These are phyloP conservation scores for Prosapia bicincta DNA, from an alignment of 2,888 invertebrate genomes.

Conservation along the genomic window DNA sequence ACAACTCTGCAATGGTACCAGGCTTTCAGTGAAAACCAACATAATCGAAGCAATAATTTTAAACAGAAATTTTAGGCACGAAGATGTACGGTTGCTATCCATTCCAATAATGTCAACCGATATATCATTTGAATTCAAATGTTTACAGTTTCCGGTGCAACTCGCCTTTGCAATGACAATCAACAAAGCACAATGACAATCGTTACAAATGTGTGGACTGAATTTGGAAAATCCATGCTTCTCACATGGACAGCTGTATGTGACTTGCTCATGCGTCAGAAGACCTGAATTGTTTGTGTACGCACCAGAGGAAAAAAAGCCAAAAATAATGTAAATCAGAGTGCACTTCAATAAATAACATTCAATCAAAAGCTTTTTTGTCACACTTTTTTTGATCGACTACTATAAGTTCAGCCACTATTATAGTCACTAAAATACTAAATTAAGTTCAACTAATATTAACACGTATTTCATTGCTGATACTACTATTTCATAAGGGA, in stretches of 20 bases:
- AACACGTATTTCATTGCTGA: too few species aligned
- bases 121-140: constrained; percentile 4
- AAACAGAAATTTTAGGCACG: constrained; percentile 31
- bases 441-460: too few species aligned
- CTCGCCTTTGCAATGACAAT: background rate
- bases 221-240: background rate
- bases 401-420: too few species aligned
- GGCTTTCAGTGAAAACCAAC: constrained; percentile 39
- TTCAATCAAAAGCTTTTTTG: too few species aligned
- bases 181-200: constrained; percentile 3
- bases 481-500: too few species aligned
- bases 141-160: background rate
- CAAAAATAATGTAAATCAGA: too few species aligned
- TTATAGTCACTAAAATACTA: too few species aligned
- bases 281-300: background rate
- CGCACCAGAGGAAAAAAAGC: too few species aligned
- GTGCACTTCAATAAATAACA: too few species aligned
- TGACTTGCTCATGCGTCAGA: constrained; percentile 8
- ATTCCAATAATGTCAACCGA: constrained; percentile 31
- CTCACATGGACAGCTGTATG: background rate
- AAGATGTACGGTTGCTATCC: constrained; percentile 32
- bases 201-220: background rate
- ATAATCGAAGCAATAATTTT: constrained; percentile 39
- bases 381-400: too few species aligned
- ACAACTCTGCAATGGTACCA: too few species aligned